Evolutionary conservation across 2,797 vertebrate genomes (phyloP), one percentile per base, ranked within the genome.

Genomic region (Hybognathus amarus): DNA sequence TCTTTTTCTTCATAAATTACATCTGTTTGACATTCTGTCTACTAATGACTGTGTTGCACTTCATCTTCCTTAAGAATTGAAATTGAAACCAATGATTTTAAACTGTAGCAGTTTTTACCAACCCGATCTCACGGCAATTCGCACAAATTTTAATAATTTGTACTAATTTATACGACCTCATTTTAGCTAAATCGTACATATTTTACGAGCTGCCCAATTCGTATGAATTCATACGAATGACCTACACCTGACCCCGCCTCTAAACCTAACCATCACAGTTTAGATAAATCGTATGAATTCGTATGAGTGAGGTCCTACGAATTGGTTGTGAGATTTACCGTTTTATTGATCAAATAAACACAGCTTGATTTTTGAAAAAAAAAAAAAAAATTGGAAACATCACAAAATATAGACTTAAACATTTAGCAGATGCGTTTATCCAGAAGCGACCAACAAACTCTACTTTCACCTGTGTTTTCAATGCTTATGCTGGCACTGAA

Each of bases 11-110:
- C 4, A 76, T 66, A 30, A 66, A 59, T 68, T 1, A 68, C 8
- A 67, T 54, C 2, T 22, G 17, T 76, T 75, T 77, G 73, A 45
- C 33, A 56, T 56, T 36, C 33, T 69, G 66, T 79, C 47, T n/a
- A 63, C 11, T 63, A 63, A 30, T 33, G 9, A 66, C 20, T 36
- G 40, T 20, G 27, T n/a, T 50, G 15, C 42, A 74, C 30, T 74
- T 64, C 45, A 54, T 40, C 27, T 63, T 63, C 15, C 61, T 63
- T 63, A 13, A 30, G 6, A 30, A 66, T 36, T 4, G 3, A 36
- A 20, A 8, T 20, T 50, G 4, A 47, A 47, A 17, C 30, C 0
- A 27, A 17, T 13, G 3, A 20, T 36, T 73, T 73, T 50, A 11
- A 73, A 30, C 20, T 22, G 47, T 33, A 52, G 12, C 67, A 17